These are phyloP conservation scores for Parambassis ranga DNA, from an alignment of 2,797 vertebrate species.

Conservation along the genomic window DNA sequence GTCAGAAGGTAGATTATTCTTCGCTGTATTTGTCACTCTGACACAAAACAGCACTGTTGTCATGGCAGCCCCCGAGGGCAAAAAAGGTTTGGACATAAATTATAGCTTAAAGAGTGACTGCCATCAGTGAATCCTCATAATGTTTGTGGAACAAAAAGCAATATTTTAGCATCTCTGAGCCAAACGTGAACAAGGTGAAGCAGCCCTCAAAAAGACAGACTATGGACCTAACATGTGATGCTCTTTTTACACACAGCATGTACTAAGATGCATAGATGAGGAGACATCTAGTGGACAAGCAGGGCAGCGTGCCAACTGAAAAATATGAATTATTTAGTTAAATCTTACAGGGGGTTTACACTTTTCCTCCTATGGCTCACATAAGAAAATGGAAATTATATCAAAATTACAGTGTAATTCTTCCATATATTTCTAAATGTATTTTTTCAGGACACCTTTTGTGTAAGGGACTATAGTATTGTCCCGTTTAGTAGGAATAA, in stretches of 20 bases:
- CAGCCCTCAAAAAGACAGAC: conserved; percentile 25
- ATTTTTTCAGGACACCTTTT: too few species aligned
- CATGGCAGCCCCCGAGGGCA: conserved; percentile 39
- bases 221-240: conserved; percentile 24
- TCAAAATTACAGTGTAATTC: too few species aligned
- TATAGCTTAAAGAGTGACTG: background rate
- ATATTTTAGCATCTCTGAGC: background rate
- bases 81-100: conserved; percentile 9
- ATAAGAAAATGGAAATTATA: too few species aligned
- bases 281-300: conserved; percentile 71
- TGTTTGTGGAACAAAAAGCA: background rate
- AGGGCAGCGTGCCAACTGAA: background rate
- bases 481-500: too few species aligned
- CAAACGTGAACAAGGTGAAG: conserved; percentile 1
- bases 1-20: background rate
- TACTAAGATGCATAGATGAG: conserved; percentile 23
- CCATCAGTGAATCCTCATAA: background rate
- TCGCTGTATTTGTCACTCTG: conserved; percentile 10
- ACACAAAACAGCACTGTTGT: conserved; percentile 39
- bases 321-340: too few species aligned
- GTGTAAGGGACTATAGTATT: too few species aligned
- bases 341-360: too few species aligned
- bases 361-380: too few species aligned
- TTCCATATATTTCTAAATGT: too few species aligned
- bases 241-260: conserved; percentile 5